These are phyloP conservation scores for Mixornis gularis DNA, from an alignment of 2,113 vertebrate genomes.

Conservation along the genomic window DNA sequence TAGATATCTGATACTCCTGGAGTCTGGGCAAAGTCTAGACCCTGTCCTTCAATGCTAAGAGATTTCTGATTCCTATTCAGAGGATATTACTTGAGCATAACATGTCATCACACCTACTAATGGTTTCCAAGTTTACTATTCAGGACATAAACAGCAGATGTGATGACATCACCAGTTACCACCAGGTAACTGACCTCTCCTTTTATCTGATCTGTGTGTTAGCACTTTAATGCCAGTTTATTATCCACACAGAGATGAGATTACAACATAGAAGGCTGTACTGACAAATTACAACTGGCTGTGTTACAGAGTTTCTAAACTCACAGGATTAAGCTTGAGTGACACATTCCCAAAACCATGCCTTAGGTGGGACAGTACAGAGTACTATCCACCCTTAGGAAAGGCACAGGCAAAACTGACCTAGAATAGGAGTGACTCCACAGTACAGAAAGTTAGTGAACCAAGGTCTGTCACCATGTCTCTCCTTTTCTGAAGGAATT, in stretches of 20 bases:
- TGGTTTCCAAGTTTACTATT: neutral
- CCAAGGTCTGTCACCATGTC: neutral
- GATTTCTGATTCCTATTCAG: neutral
- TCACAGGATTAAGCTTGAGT: fast-evolving
- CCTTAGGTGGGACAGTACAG: neutral
- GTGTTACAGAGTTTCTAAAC: neutral
- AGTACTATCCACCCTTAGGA: neutral
- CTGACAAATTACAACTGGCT: neutral
- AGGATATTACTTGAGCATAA: neutral
- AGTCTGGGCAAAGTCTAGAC: neutral
- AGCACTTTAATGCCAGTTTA: neutral
- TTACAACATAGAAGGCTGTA: neutral
- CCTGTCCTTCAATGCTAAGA: neutral
- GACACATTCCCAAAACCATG: neutral
- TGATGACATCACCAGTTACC: neutral
- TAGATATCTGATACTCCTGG: neutral
- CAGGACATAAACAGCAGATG: neutral
- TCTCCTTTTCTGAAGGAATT: neutral
- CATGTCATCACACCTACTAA: neutral
- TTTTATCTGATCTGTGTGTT: neutral
- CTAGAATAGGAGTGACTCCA: neutral
- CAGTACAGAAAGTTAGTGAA: neutral
- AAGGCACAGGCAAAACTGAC: neutral
- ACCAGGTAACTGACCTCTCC: neutral
- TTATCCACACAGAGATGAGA: neutral